Evolutionary conservation across 2,888 invertebrate species (phyloP).

Genomic region (Pterostichus niger): DNA sequence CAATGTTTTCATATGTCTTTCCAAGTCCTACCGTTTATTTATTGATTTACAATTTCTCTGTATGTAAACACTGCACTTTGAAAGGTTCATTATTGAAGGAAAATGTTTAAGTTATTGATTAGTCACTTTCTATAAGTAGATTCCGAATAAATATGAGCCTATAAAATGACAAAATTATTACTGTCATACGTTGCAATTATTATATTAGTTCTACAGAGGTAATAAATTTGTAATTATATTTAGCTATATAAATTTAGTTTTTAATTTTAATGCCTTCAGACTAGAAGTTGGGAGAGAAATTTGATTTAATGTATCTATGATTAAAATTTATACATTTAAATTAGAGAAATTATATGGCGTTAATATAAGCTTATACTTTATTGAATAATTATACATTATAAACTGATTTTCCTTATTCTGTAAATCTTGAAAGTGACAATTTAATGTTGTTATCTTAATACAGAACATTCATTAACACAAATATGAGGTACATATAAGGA

Average conservation of each 20-base stretch:
- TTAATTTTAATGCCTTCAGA: constrained; percentile 8
- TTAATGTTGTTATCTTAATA: background rate
- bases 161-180: constrained; percentile 21
- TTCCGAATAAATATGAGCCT: background rate
- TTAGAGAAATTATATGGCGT: constrained; percentile 46
- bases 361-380: background rate
- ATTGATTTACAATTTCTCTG: constrained; percentile 32
- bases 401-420: background rate
- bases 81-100: background rate
- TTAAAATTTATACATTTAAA: constrained; percentile 39
- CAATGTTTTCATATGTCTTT: background rate
- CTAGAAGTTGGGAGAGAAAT: constrained; percentile 34
- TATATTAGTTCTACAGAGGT: background rate
- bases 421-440: background rate
- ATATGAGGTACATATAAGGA: too few relatives aligned
- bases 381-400: constrained; percentile 40
- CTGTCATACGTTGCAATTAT: background rate
- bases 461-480: background rate
- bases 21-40: background rate
- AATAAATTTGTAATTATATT: constrained; percentile 3
- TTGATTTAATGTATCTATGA: constrained; percentile 39
- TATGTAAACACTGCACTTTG: constrained; percentile 14
- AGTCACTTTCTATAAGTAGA: constrained; percentile 3
- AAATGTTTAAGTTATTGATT: background rate
- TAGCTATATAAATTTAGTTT: background rate